Evolutionary conservation across 2,888 invertebrate species (phyloP).

Genomic region (Meta bourneti): DNA sequence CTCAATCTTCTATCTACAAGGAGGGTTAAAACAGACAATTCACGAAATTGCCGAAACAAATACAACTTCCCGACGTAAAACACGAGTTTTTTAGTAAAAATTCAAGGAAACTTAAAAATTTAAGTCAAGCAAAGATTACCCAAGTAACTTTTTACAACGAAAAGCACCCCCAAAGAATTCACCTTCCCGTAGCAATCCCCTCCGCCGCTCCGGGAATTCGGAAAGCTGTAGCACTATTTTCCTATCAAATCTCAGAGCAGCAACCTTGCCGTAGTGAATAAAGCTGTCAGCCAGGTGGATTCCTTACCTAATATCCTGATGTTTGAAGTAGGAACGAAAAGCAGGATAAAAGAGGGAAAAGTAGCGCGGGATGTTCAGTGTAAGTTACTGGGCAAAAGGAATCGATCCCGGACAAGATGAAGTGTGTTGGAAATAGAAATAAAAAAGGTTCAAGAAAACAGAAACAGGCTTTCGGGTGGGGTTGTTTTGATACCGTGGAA

Average conservation of each 20-base stretch:
- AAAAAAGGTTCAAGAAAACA: not conserved
- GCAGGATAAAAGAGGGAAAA: not conserved
- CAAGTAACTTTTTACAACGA: not conserved
- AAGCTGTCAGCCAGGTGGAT: slow-evolving; percentile 7
- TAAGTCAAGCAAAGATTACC: not conserved
- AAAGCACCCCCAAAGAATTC: not conserved
- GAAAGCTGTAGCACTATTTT: not conserved
- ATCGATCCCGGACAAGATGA: slow-evolving; percentile 4
- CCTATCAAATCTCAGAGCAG: slow-evolving; percentile 29
- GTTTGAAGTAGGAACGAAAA: slow-evolving; percentile 2
- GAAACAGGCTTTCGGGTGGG: not conserved
- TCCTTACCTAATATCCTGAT: not conserved
- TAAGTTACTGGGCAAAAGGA: not conserved
- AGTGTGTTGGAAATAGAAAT: not conserved
- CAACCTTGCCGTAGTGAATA: not conserved
- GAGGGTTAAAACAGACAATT: no score
- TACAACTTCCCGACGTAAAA: no score
- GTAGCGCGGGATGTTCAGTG: not conserved
- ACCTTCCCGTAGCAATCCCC: slow-evolving; percentile 6
- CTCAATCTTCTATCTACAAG: no score
- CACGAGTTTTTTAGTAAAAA: no score
- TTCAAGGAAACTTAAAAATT: not conserved
- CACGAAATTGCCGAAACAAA: no score
- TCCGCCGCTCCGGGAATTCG: slow-evolving; percentile 7
- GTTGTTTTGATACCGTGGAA: slow-evolving; percentile 1